Evolutionary conservation across 2,113 vertebrate genomes (phyloP), one percentile per base, ranked within the genome.

Genomic region (Chascanopsetta lugubris): DNA sequence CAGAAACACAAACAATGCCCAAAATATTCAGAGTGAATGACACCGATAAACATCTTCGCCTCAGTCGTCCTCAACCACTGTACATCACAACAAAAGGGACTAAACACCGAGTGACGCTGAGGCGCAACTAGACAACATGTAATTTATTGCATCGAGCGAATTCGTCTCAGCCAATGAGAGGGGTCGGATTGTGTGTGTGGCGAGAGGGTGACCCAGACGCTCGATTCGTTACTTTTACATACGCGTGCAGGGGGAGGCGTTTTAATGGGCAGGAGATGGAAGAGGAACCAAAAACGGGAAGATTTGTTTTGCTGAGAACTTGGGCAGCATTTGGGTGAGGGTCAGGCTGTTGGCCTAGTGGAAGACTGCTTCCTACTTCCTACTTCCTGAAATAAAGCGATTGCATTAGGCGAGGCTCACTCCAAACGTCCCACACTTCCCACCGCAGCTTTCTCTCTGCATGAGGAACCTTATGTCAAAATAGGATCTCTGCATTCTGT

Each of bases 311-410:
- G 82, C 79, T 36, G 57, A 79, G 47, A 50, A 48, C 42, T 59
- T 64, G 63, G 47, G 38, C 50, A 83, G 69, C 46, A 67, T 83
- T 65, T 46, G 38, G 21, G 45, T 26, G 32, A 54, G 21, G 72
- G 36, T 68, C 59, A 43, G 69, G 69, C 78, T 74, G 75, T 78
- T 81, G 75, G 79, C 84, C 75, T 71, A 42, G 51, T 89, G 87
- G 88, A 90, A 90, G 87, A 90, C 87, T 80, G 79, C 79, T 79
- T 84, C 77, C 83, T 74, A 81, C 81, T 85, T 84, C 79, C 75
- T 83, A 81, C 81, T 85, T 84, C 79, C 75, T 83, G 72, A 77
- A 81, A 78, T 15, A 22, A 81, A 88, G 80, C 53, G 50, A 78
- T 62, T 85, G 84, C 84, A 84, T 82, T 72, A 63, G 56, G 53